A percentile compares a stretch with the other conserved stretches of the same genome.
phyloP scores from a whole-genome alignment of 1,140 invertebrate species.

The Eumeta japonica region DNA sequence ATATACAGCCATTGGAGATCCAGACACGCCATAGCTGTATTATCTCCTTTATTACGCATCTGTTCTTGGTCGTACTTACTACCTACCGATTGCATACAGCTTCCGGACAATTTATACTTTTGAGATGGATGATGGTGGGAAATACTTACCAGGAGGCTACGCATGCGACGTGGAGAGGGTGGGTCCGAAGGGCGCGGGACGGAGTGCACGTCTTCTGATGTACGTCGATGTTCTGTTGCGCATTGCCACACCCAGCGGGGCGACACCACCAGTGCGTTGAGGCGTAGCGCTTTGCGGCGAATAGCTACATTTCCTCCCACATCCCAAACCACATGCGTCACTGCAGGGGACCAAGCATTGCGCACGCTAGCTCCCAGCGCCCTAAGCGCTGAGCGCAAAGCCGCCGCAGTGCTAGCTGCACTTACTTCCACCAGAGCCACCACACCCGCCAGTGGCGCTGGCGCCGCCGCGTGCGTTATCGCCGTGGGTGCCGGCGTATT shows the following conservation, averaged over 20 bases:
- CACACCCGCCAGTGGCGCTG: no score
- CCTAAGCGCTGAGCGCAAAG: slow-evolving; percentile 28
- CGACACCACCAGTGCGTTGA: slow-evolving; percentile 34
- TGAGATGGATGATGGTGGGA: no score
- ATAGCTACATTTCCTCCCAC: slow-evolving; percentile 28
- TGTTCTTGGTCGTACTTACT: no score
- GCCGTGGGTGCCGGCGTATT: no score
- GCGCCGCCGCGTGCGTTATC: no score
- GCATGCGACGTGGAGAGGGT: slow-evolving; percentile 29
- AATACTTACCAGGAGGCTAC: slow-evolving; percentile 24
- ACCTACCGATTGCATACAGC: no score
- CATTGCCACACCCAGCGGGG: slow-evolving; percentile 45
- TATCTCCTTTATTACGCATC: no score
- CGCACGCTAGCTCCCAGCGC: slow-evolving; percentile 35
- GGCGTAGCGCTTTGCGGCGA: slow-evolving; percentile 23
- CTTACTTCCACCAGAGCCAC: slow-evolving; percentile 39
- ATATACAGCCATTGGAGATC: no score
- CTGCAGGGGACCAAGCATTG: slow-evolving; percentile 27
- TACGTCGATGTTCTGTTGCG: slow-evolving; percentile 17
- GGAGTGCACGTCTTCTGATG: slow-evolving; percentile 27
- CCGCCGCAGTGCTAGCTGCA: slow-evolving; percentile 18
- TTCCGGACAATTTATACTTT: no score
- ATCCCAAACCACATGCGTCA: slow-evolving; percentile 38
- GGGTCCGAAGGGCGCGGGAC: slow-evolving; percentile 30
- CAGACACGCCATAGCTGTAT: no score